Evolutionary conservation across 2,797 vertebrate genomes (phyloP).

Genomic region (Diplodus sargus): DNA sequence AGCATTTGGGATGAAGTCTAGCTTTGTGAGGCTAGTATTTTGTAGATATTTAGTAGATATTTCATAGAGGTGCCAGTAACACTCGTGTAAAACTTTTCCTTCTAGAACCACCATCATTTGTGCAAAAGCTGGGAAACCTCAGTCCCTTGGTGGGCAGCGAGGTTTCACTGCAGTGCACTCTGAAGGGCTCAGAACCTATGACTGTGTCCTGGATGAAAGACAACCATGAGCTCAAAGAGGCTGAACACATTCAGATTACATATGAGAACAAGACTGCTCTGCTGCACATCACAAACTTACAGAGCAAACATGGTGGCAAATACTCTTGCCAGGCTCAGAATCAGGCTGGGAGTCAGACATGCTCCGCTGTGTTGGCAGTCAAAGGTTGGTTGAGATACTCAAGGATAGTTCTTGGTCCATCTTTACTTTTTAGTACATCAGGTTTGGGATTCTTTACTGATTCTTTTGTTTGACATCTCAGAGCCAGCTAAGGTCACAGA

Average conservation of each 20-base stretch:
- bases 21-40: slow-evolving; percentile 3
- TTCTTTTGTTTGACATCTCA: slow-evolving; percentile 81
- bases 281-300: slow-evolving; percentile 89
- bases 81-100: slow-evolving; percentile 28
- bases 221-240: slow-evolving; percentile 93
- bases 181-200: slow-evolving; percentile 95
- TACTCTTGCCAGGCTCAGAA: slow-evolving; percentile 98
- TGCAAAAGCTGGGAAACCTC: slow-evolving; percentile 92
- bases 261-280: slow-evolving; percentile 90
- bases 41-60: slow-evolving; percentile 2
- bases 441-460: slow-evolving; percentile 36
- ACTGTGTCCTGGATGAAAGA: slow-evolving; percentile 95
- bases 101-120: slow-evolving; percentile 94
- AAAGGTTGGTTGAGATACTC: slow-evolving; percentile 91
- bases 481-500: slow-evolving; percentile 95
- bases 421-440: neutral
- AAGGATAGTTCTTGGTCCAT: neutral
- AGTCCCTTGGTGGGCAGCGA: slow-evolving; percentile 90
- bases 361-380: slow-evolving; percentile 91
- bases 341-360: slow-evolving; percentile 95
- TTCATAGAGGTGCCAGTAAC: slow-evolving; percentile 18
- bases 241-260: slow-evolving; percentile 90
- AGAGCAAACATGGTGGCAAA: slow-evolving; percentile 92
- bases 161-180: slow-evolving; percentile 88
- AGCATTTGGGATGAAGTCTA: neutral